Evolutionary conservation across 2,797 vertebrate genomes (phyloP).

Genomic region (Chromobotia macracanthus): DNA sequence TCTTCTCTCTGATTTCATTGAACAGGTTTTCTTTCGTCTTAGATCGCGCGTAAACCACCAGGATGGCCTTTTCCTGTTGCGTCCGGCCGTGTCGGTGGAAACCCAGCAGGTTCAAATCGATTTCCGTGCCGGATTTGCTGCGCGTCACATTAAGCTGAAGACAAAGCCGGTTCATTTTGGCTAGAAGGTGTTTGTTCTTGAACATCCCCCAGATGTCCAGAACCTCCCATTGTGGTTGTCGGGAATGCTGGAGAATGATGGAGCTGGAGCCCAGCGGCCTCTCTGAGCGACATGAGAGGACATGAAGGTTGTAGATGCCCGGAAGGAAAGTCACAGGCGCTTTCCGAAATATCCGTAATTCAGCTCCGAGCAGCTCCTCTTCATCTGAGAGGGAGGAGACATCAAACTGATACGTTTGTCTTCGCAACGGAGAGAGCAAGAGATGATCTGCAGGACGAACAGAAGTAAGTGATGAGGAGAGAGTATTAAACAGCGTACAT

Average conservation of each 20-base stretch:
- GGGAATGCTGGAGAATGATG: conserved; percentile 79
- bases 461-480: no score
- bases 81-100: conserved; percentile 79
- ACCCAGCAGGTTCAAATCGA: conserved; percentile 85
- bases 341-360: conserved; percentile 91
- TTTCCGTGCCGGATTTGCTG: conserved; percentile 73
- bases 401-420: conserved; percentile 98
- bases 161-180: conserved; percentile 71
- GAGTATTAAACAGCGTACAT: no score
- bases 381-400: conserved; percentile 94
- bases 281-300: conserved; percentile 84
- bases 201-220: conserved; percentile 88
- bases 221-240: conserved; percentile 85
- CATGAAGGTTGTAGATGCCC: conserved; percentile 80
- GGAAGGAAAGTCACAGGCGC: conserved; percentile 72
- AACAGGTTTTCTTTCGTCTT: conserved; percentile 87
- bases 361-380: conserved; percentile 95
- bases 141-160: conserved; percentile 77
- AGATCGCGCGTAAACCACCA: conserved; percentile 89
- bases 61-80: conserved; percentile 88
- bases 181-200: conserved; percentile 67
- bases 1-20: conserved; percentile 87
- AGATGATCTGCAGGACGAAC: conserved; percentile 95
- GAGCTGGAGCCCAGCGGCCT: conserved; percentile 81
- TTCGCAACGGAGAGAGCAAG: conserved; percentile 87